Percentiles rank a stretch among this genome's conserved stretches.
These are phyloP conservation scores for Drosophila sp. DNA, from an alignment of 1,140 invertebrate species.

Conservation along the genomic window DNA sequence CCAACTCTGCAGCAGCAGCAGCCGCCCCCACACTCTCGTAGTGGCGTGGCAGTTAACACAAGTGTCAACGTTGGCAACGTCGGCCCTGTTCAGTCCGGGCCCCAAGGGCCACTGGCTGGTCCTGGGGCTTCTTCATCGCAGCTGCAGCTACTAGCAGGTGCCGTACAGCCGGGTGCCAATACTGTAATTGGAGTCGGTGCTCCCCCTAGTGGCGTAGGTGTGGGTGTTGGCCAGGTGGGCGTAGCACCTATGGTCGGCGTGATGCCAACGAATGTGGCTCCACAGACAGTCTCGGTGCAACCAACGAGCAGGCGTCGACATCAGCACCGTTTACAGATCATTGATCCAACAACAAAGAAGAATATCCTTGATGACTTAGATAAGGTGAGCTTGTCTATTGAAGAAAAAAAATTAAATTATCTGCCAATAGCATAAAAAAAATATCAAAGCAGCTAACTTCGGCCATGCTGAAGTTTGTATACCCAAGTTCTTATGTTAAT, in stretches of 20 bases:
- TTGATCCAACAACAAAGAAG: constrained; percentile 71
- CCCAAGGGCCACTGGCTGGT: constrained; percentile 63
- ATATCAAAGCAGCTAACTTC: no score
- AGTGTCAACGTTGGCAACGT: constrained; percentile 61
- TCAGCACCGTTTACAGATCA: constrained; percentile 71
- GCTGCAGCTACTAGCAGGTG: constrained; percentile 55
- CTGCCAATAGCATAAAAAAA: no score
- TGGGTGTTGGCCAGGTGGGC: constrained; percentile 57
- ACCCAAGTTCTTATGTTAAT: no score
- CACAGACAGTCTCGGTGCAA: constrained; percentile 41
- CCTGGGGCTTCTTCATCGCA: constrained; percentile 57
- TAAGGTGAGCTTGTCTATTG: constrained; percentile 44
- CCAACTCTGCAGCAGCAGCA: constrained; percentile 57
- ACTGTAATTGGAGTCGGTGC: constrained; percentile 58
- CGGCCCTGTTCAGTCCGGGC: constrained; percentile 65
- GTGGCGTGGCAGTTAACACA: constrained; percentile 60
- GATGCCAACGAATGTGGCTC: constrained; percentile 50
- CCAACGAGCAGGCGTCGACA: constrained; percentile 57
- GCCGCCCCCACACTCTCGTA: constrained; percentile 58
- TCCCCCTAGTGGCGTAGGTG: constrained; percentile 43
- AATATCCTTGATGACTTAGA: constrained; percentile 78
- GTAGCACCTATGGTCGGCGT: constrained; percentile 65
- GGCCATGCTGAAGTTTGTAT: no score
- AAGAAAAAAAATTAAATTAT: neutral
- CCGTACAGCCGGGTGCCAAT: constrained; percentile 61